Base-by-base conservation (phyloP, 2,888 invertebrate genomes). In the Amblyteles armatorius region DNA sequence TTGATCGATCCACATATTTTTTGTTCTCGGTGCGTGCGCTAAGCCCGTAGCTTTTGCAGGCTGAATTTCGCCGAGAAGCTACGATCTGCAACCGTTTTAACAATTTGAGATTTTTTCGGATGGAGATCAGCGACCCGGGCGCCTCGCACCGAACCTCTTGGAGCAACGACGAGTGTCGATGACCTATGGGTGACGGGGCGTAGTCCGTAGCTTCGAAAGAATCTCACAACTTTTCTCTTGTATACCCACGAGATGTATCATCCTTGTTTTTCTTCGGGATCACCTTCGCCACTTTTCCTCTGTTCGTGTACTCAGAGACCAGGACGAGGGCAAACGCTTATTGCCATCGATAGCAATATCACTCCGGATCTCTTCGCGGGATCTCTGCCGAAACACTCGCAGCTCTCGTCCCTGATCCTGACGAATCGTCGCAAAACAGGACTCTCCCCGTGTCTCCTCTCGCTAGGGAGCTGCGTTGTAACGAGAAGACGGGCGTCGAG, bases 371-470 rank as follows among this genome's bases (percentile, higher is more conserved):
- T 73, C 60, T 33, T 33, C 29, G 29, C 63, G 55, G 52, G 48
- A 79, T 60, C 82, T 69, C 80, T 33, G 13, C 40, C 40, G 55
- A 82, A 69, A 55, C 40, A 81, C 73, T 74, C 77, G 44, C 65
- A 48, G 79, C 40, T 72, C 74, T 60, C 60, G 65, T 48, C n/a
- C 16, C 79, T 85, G 72, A 86, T 88, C 87, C 80, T 88, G 88
- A 90, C 81, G 85, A 87, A 89, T 88, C 77, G 79, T 83, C 52
- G 71, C 77, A 85, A 86, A 87, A 86, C 86, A 81, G 73, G 50
- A 67, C 72, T 83, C 72, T 65, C 44, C 69, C 65, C 33, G n/a
- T 7, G 52, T 52, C 74, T 79, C 81, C 50, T 9, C 65, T 33
- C 22, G 52, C 22, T 33, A 13, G 26, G 65, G 72, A 40, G 22